Conservation (phyloP, 2,113 vertebrate genomes). For the Myotis brandtii region DNA sequence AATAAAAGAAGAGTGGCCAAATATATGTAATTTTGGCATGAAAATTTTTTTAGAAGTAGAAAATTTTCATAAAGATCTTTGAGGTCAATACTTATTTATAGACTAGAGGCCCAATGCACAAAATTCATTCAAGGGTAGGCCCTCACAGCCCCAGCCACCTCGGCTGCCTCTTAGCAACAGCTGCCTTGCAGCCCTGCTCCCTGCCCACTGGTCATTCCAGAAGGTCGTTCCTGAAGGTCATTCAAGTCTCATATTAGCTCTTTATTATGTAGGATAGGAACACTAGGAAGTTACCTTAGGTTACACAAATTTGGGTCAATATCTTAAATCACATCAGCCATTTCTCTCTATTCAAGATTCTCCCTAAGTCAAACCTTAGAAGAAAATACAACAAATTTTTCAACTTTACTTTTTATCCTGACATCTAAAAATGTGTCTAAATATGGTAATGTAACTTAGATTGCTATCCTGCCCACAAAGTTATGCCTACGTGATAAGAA, state of each 20-base stretch:
- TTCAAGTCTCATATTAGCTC: too few species aligned
- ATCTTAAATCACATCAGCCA: background rate
- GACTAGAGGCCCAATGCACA: too few species aligned
- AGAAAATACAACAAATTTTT: background rate
- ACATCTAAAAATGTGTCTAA: slow-evolving; percentile 10
- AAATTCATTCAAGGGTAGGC: too few species aligned
- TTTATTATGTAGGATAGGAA: background rate
- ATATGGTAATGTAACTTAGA: slow-evolving; percentile 23
- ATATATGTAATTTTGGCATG: background rate
- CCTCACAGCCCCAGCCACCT: too few species aligned
- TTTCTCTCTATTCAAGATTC: background rate
- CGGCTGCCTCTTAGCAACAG: too few species aligned
- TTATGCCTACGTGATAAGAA: background rate
- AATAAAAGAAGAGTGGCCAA: background rate
- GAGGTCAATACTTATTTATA: background rate
- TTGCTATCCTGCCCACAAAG: background rate
- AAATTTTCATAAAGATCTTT: background rate
- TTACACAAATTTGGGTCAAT: background rate
- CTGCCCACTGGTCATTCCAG: too few species aligned
- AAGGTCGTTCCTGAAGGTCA: too few species aligned
- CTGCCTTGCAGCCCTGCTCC: too few species aligned
- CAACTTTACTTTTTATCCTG: background rate
- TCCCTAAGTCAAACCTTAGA: background rate
- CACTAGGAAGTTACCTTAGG: background rate
- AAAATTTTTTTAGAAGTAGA: background rate